Percentiles rank a stretch among this genome's conserved stretches.
Conservation (phyloP, 2,797 vertebrate genomes). For the Sciurus vulgaris region DNA sequence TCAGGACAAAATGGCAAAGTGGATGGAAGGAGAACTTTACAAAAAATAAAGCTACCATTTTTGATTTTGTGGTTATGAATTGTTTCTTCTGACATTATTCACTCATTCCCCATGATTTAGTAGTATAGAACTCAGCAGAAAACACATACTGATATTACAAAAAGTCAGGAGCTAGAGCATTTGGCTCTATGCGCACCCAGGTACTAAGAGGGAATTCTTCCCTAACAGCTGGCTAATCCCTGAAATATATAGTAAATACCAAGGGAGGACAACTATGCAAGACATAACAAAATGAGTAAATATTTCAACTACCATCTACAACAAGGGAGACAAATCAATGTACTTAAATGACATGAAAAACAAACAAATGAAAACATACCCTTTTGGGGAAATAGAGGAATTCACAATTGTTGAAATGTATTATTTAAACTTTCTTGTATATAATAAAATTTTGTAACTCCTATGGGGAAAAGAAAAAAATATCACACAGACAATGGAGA, state of each 20-base stretch:
- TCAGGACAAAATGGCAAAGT: not conserved
- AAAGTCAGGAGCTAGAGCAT: not conserved
- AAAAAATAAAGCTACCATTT: not conserved
- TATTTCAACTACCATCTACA: not conserved
- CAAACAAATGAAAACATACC: not conserved
- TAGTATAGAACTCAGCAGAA: not conserved
- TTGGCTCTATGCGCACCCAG: not conserved
- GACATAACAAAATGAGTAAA: not conserved
- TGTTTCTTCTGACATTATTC: not conserved
- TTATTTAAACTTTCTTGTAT: not conserved
- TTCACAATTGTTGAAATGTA: not conserved
- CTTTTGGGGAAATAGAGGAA: not conserved
- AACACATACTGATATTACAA: not conserved
- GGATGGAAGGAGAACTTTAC: not conserved
- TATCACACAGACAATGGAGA: not conserved
- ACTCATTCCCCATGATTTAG: not conserved
- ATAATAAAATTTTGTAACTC: not conserved
- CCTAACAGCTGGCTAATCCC: not conserved
- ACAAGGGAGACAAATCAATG: not conserved
- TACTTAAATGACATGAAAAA: not conserved
- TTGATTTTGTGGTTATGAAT: not conserved
- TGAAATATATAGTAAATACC: not conserved
- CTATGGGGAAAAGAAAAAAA: not conserved
- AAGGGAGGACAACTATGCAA: not conserved
- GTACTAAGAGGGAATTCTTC: not conserved